Base-by-base conservation (phyloP, 35 echinoderm and acorn worm species). In the Apostichopus parvimensis region DNA sequence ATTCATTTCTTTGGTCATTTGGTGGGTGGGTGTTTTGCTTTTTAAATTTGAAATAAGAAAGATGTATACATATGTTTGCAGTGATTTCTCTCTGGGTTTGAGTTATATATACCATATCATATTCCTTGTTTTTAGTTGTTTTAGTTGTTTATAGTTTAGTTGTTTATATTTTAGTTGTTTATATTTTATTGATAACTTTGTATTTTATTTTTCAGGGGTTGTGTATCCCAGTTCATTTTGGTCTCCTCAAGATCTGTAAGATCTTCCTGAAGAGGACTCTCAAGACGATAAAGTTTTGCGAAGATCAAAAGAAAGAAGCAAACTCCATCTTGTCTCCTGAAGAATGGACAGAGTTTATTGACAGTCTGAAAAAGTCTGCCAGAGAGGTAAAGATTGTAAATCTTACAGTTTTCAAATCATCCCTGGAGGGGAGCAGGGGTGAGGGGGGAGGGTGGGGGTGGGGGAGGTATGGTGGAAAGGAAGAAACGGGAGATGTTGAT, bases 261-360 rank as follows among this genome's bases (percentile, higher is more conserved):
- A 18, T 84, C 10, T 59, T 58, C 56, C 10, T 84, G 6, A 13
- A 84, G 15, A 84, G 57, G 57, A 58, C 17, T 84, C 55, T 20
- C 18, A 84, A 59, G 17, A 84, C 81, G n/a, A 53, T 84, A 8
- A 18, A 84, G n/a, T 84, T 60, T n/a, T 84, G 81, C 57, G n/a
- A 58, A 5, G 20, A 10, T 7, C 81, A 84, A 58, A 84, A 59
- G 14, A 59, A 84, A 23, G 5, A 84, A 22, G 17, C n/a, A 18
- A 54, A 84, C n/a, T 23, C 56, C 18, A 20, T 9, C 0, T 11
- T 58, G 6, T 84, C 81, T 21, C 5, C 54, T 5, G 81, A 84
- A 13, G 81, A 84, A 22, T 84, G 81, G 81, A 84, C 55, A 53
- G 17, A 84, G n/a, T 84, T 84, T 25, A 58, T 84, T 53, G 55